These are phyloP conservation scores for Plebejus anna DNA, from an alignment of 2,888 invertebrate species.

Conservation along the genomic window DNA sequence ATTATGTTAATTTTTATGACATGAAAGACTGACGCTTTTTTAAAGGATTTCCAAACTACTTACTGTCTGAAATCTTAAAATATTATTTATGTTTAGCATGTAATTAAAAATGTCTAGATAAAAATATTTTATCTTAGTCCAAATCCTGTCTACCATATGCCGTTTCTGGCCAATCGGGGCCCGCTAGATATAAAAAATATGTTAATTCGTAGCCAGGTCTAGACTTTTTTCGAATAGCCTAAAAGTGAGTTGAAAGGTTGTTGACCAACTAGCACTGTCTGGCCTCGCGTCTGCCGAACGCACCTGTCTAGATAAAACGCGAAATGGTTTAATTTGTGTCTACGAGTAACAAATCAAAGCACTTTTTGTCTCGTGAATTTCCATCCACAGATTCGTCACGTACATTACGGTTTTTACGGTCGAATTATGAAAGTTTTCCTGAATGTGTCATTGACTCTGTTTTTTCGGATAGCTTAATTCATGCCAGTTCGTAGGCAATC, in stretches of 20 bases:
- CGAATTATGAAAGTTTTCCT: conserved; percentile 57
- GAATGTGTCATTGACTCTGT: conserved; percentile 64
- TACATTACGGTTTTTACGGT: conserved; percentile 53
- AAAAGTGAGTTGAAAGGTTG: conserved; percentile 55
- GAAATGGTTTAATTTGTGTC: conserved; percentile 9
- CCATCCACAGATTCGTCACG: conserved; percentile 53
- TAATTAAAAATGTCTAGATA: background rate
- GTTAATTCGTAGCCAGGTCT: conserved; percentile 9
- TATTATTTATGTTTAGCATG: background rate
- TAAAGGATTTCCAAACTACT: background rate
- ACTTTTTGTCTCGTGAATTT: conserved; percentile 42
- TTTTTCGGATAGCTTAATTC: conserved; percentile 39
- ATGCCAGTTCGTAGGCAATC: conserved; percentile 37
- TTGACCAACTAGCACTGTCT: conserved; percentile 62
- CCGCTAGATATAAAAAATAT: conserved; percentile 6
- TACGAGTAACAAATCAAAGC: conserved; percentile 31
- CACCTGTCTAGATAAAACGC: conserved; percentile 35
- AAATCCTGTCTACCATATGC: conserved; percentile 26
- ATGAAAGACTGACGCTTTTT: background rate
- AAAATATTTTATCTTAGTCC: conserved; percentile 1
- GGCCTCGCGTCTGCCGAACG: conserved; percentile 58
- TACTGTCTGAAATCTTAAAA: conserved; percentile 2
- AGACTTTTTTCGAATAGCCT: conserved; percentile 45
- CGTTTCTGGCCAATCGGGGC: conserved; percentile 4
- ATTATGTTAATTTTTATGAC: background rate